Conservation (phyloP, 1,140 invertebrate species). For the Oppia nitens region DNA sequence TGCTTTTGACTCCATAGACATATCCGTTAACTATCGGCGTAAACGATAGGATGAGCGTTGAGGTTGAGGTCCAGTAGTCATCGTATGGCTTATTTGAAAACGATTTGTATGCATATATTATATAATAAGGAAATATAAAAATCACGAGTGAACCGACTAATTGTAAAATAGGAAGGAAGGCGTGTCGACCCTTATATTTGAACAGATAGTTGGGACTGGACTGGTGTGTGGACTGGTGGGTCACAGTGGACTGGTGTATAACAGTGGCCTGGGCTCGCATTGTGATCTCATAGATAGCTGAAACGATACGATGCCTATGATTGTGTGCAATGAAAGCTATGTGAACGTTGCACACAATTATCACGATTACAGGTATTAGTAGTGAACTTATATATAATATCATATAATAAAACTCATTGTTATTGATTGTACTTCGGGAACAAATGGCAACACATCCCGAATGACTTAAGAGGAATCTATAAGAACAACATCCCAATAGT, state of each 20-base stretch:
- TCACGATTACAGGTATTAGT: constrained; percentile 44
- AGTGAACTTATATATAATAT: constrained; percentile 43
- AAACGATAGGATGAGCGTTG: constrained; percentile 42
- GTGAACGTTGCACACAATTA: constrained; percentile 45
- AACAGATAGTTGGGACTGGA: background rate
- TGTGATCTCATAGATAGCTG: constrained; percentile 65
- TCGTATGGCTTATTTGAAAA: constrained; percentile 21
- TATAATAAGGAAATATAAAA: constrained; percentile 53
- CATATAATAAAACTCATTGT: constrained; percentile 38
- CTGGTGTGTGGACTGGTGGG: constrained; percentile 32
- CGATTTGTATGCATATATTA: constrained; percentile 47
- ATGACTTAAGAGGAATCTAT: constrained; percentile 37
- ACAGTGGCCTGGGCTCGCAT: constrained; percentile 46
- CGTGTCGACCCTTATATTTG: constrained; percentile 31
- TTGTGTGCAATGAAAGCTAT: constrained; percentile 59
- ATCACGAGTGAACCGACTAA: constrained; percentile 49
- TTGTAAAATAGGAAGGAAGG: constrained; percentile 48
- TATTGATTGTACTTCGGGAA: constrained; percentile 32
- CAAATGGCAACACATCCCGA: constrained; percentile 47
- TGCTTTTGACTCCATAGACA: constrained; percentile 55
- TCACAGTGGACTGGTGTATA: constrained; percentile 37
- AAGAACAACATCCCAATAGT: constrained; percentile 33
- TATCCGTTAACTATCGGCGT: constrained; percentile 53
- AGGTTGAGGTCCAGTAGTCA: constrained; percentile 36
- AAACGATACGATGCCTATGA: constrained; percentile 60